Evolutionary conservation across 1,140 invertebrate species (phyloP).

Genomic region (Ceratosolen fusciceps): DNA sequence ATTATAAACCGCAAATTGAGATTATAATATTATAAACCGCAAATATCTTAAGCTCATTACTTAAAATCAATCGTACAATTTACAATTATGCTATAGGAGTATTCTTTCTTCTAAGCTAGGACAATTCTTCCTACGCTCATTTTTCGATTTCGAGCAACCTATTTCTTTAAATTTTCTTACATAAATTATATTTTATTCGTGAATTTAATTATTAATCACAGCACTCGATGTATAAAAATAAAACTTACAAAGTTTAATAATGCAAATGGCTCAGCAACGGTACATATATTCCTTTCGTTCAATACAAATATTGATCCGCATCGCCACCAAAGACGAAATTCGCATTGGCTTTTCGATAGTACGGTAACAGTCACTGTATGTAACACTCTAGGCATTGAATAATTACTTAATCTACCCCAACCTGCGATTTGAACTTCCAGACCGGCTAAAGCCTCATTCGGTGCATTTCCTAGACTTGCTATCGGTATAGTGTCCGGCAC

Average conservation of each 20-base stretch:
- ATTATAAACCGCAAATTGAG: too few species aligned
- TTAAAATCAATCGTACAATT: too few species aligned
- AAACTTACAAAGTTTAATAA: not conserved
- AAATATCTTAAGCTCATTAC: too few species aligned
- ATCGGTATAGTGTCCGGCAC: not conserved
- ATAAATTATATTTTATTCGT: too few species aligned
- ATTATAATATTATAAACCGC: too few species aligned
- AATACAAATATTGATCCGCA: not conserved
- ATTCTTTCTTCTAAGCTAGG: too few species aligned
- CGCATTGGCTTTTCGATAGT: not conserved
- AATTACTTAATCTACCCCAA: not conserved
- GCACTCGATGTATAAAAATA: too few species aligned
- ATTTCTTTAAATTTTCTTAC: too few species aligned
- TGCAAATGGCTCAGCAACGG: not conserved
- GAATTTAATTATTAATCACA: too few species aligned
- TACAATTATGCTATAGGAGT: too few species aligned
- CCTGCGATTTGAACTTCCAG: not conserved
- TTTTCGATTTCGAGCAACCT: too few species aligned
- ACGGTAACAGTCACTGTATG: not conserved
- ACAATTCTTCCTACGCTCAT: too few species aligned
- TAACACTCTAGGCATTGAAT: not conserved
- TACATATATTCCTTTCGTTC: not conserved
- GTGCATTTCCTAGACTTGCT: not conserved
- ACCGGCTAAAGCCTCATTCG: not conserved
- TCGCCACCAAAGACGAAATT: not conserved